phyloP scores from a whole-genome alignment of 2,113 vertebrate genomes.

The Artemisiospiza belli region DNA sequence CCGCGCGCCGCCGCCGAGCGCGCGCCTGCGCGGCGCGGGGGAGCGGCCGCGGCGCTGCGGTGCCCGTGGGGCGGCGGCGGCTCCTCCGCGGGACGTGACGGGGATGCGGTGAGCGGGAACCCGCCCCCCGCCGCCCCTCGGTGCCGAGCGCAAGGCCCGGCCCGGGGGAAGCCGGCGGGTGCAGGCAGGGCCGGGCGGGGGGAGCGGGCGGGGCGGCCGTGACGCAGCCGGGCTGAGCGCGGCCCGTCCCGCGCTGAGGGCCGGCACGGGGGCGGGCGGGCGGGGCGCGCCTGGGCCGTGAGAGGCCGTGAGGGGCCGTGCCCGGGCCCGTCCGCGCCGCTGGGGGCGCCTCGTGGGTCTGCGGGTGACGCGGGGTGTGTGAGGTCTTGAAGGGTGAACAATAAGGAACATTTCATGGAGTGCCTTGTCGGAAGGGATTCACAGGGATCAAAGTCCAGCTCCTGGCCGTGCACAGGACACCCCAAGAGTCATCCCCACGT shows the following conservation, averaged over 20 bases:
- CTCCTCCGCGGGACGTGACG: too few relatives aligned
- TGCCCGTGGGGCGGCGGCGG: too few relatives aligned
- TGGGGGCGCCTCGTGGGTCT: not conserved
- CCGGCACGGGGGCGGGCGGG: not conserved
- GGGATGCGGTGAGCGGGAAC: too few relatives aligned
- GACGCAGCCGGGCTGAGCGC: not conserved
- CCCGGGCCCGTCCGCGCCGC: not conserved
- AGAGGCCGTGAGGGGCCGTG: not conserved
- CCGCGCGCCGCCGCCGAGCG: too few relatives aligned
- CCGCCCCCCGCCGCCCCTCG: too few relatives aligned
- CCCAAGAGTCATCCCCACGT: fast-evolving
- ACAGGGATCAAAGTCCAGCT: not conserved
- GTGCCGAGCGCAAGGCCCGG: too few relatives aligned
- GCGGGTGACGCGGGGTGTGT: not conserved
- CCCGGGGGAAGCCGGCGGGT: too few relatives aligned
- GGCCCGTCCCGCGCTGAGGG: not conserved
- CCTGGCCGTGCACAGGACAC: not conserved
- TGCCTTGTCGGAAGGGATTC: not conserved
- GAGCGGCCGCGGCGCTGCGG: too few relatives aligned
- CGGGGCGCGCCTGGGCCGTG: not conserved
- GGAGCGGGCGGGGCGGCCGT: too few relatives aligned
- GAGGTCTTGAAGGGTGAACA: too few relatives aligned
- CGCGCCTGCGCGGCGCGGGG: too few relatives aligned
- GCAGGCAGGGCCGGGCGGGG: too few relatives aligned
- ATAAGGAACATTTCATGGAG: not conserved